Conservation (phyloP, 23 tunicate species). For the Styela clava region DNA sequence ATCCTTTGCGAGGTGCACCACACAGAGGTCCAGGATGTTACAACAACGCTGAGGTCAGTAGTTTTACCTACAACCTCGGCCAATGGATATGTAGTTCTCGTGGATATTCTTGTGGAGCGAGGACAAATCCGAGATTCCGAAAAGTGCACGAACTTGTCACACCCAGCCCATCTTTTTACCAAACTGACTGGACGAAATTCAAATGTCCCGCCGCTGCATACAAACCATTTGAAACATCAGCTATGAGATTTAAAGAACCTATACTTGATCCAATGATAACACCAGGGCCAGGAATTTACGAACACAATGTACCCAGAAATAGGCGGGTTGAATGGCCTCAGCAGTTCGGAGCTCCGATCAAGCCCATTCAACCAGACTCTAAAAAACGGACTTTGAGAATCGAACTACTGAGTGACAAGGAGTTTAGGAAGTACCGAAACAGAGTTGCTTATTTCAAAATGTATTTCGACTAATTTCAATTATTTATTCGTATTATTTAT, state of each 20-base stretch:
- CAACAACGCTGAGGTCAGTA: constrained; percentile 71
- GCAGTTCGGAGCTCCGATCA: constrained; percentile 76
- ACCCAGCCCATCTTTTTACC: constrained; percentile 70
- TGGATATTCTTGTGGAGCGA: constrained; percentile 79
- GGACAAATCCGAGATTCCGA: constrained; percentile 79
- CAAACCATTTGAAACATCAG: constrained; percentile 70
- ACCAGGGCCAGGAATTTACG: constrained; percentile 85
- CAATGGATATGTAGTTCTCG: constrained; percentile 71
- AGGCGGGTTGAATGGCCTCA: constrained; percentile 81
- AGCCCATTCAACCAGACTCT: constrained; percentile 65
- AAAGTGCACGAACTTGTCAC: constrained; percentile 55
- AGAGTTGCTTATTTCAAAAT: constrained; percentile 68
- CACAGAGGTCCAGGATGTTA: constrained; percentile 84
- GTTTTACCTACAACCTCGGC: constrained; percentile 66
- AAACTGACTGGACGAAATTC: constrained; percentile 51
- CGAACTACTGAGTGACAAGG: constrained; percentile 71
- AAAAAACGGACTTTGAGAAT: constrained; percentile 46
- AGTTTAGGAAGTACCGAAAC: constrained; percentile 66
- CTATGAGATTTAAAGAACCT: constrained; percentile 52
- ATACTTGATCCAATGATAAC: constrained; percentile 68
- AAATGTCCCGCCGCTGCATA: constrained; percentile 40
- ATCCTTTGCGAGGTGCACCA: constrained; percentile 70
- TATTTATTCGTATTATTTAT: too few relatives aligned
- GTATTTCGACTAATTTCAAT: constrained; percentile 34
- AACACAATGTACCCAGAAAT: constrained; percentile 58